Evolutionary conservation across 2,888 invertebrate species (phyloP), one percentile per base, ranked within the genome.

Genomic region (Epinotia nisella): DNA sequence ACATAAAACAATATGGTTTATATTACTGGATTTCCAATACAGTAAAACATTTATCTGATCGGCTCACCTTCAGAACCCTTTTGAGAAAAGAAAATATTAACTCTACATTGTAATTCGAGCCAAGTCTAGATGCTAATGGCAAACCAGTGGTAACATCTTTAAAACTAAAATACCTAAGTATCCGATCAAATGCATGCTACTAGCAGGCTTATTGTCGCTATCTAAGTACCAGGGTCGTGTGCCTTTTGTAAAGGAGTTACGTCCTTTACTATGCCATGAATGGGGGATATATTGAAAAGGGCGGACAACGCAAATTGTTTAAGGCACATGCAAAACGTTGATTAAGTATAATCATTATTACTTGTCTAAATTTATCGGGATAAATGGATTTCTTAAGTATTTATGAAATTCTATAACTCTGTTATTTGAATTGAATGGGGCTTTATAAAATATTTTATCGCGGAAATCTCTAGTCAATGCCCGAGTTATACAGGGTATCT

Each of bases 291-390:
- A 66, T 66, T 66, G 66, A 56, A 66, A 55, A 41, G 66, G 66
- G 66, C 66, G 66, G 66, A 66, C 66, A 66, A 41, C 55, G 41
- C 66, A 66, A 66, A 66, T 66, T 66, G 66, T 66, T 66, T 56
- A 56, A 66, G 66, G 56, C 41, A 55, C 53, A 65, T 66, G 66
- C 56, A 56, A 53, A 66, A 66, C 56, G 39, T 41, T 66, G 66
- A 66, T 66, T 66, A 66, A 66, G 55, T 39, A 55, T 56, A 41
- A 66, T 66, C 66, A 66, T 66, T 66, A 66, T 66, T 66, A 66
- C 66, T 56, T 66, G 66, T 66, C 66, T 56, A 66, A 17, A 66
- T 56, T 56, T 56, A 21, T 55, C 24, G 45, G 53, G 56, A 41
- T 66, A 21, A 66, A 56, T 66, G 66, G 55, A 11, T 66, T 66